Evolutionary conservation across 2,888 invertebrate species (phyloP).

Genomic region (Stenodera caucasica): DNA sequence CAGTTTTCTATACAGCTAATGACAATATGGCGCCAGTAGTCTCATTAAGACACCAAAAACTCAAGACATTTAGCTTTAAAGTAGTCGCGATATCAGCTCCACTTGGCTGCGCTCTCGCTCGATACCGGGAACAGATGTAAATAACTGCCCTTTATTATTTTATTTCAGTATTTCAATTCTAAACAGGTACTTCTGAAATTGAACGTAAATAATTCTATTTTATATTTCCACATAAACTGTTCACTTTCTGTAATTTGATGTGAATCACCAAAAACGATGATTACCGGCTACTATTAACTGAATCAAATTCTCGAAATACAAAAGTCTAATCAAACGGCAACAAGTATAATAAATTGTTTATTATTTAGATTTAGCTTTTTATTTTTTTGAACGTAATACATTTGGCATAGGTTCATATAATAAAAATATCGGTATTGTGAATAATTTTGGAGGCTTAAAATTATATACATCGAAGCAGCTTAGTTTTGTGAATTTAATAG

Average conservation of each 20-base stretch:
- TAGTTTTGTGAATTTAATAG: too few species aligned
- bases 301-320: not conserved
- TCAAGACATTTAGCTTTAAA: constrained; percentile 34
- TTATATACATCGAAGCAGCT: too few species aligned
- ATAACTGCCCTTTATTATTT: constrained; percentile 34
- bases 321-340: not conserved
- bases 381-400: too few species aligned
- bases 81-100: constrained; percentile 33
- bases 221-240: constrained; percentile 28
- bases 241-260: constrained; percentile 28
- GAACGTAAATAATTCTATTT: constrained; percentile 34
- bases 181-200: constrained; percentile 34
- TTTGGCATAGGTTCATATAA: not conserved
- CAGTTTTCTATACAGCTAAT: constrained; percentile 29
- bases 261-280: too few species aligned
- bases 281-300: too few species aligned
- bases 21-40: constrained; percentile 35
- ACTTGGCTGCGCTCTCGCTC: constrained; percentile 27
- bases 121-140: constrained; percentile 34
- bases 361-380: too few species aligned
- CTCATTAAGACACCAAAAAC: constrained; percentile 33
- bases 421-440: not conserved
- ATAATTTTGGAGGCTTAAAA: too few species aligned
- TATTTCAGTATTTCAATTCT: constrained; percentile 33
- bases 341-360: not conserved